Percentiles rank a stretch among this genome's conserved stretches.
Evolutionary conservation across 53 echinoderm and acorn worm genomes (phyloP).

Genomic region (Stichopus horrens): DNA sequence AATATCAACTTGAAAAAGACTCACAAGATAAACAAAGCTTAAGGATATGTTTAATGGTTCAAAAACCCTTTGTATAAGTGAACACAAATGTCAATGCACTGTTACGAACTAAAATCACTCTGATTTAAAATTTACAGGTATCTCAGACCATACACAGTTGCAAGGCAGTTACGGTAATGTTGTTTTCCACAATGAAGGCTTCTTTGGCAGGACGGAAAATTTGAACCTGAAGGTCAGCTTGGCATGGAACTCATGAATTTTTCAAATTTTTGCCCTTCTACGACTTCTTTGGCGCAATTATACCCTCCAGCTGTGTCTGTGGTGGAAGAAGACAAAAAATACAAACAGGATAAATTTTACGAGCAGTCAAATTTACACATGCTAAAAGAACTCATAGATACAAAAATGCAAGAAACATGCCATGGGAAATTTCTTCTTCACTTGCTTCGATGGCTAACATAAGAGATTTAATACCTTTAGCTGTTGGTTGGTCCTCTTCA

Average conservation of each 20-base stretch:
- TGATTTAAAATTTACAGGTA: not conserved
- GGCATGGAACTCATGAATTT: not conserved
- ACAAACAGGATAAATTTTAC: no score
- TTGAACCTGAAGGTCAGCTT: not conserved
- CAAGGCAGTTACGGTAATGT: not conserved
- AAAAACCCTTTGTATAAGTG: no score
- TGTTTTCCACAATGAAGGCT: not conserved
- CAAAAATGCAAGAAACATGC: no score
- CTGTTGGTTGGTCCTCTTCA: constrained; percentile 97
- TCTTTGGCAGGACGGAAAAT: not conserved
- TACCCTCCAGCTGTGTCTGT: constrained; percentile 92
- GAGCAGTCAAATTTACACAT: no score
- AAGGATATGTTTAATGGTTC: no score
- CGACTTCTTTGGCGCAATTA: constrained; percentile 90
- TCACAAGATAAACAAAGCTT: no score
- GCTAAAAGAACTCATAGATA: no score
- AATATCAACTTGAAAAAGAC: no score
- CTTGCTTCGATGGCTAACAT: no score
- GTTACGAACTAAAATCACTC: no score
- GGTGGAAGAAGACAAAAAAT: constrained; percentile 33
- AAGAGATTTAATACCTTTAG: constrained; percentile 66
- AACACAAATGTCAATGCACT: no score
- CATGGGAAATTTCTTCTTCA: no score
- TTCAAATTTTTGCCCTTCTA: constrained; percentile 21
- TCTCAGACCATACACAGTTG: not conserved